Evolutionary conservation across 1,140 invertebrate genomes (phyloP).

Genomic region (Coenobita brevimanus): DNA sequence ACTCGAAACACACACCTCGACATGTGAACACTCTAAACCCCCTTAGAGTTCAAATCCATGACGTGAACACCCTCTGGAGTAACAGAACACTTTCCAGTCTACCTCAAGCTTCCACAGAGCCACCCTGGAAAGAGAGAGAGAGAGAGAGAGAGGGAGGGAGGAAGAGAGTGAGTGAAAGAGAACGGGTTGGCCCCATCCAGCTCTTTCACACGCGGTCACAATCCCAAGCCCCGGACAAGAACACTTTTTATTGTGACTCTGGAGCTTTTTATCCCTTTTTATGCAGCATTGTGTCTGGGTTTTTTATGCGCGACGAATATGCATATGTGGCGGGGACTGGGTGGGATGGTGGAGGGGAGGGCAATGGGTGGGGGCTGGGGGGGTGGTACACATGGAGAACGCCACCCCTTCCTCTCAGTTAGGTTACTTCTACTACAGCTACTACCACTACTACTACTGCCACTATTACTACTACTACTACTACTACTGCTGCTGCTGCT

Average conservation of each 20-base stretch:
- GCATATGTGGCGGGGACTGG: constrained; percentile 3
- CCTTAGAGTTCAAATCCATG: no score
- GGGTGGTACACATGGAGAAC: not conserved
- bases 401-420: no score
- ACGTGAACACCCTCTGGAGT: no score
- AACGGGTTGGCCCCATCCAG: not conserved
- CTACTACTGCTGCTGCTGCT: not conserved
- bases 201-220: constrained; percentile 27
- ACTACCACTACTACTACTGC: not conserved
- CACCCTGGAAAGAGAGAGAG: not conserved
- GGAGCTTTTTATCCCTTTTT: constrained; percentile 28
- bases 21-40: no score
- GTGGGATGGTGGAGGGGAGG: not conserved
- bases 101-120: no score
- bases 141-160: not conserved
- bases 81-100: no score
- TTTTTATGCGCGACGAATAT: constrained; percentile 18
- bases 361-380: no score
- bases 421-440: no score
- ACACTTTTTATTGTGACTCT: not conserved
- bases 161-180: no score
- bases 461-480: not conserved
- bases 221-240: not conserved
- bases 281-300: constrained; percentile 32
- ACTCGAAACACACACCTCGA: no score